Evolutionary conservation across 2,797 vertebrate species (phyloP), one percentile per base, ranked within the genome.

Genomic region (Melanotaenia boesemani): DNA sequence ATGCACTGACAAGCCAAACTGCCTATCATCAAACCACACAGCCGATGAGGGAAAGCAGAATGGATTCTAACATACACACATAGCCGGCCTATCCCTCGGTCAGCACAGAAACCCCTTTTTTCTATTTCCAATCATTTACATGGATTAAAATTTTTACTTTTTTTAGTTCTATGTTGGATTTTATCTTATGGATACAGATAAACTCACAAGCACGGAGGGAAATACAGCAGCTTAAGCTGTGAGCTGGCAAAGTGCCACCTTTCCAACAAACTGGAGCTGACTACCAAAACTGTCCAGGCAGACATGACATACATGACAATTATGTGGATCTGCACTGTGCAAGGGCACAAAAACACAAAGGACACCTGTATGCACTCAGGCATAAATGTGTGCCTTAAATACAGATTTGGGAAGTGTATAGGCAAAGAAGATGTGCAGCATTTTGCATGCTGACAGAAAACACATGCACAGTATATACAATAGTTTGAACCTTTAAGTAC

Each of bases 241-340:
- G 73, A 85, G 66, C 77, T 90, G 89, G 84, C 74, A 4, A 22
- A 6, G 66, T 67, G 86, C 88, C 90, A 86, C 55, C 63, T 75
- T 46, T 70, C 70, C 71, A 52, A 66, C 86, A 88, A 88, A 84
- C 88, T 63, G 77, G 85, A 83, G 80, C 80, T 79, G 84, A 86
- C 86, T 82, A 86, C 83, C 84, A 77, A 79, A 87, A 90, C 78
- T 50, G 72, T 82, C 81, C 70, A 71, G 60, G 74, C 80, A 85
- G 89, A 90, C 88, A 89, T 86, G 88, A 89, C 72, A 46, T 71
- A 88, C 85, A 86, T 88, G 83, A 88, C 87, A 88, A 90, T 91
- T 76, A 84, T 57, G 63, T 70, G 64, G 76, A 46, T 67, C 80
- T 67, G 70, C 61, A 63, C 67, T 44, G 50, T 69, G 77, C 76